Evolutionary conservation across 2,888 invertebrate genomes (phyloP), one percentile per base, ranked within the genome.

Genomic region (Agrotis exclamationis): DNA sequence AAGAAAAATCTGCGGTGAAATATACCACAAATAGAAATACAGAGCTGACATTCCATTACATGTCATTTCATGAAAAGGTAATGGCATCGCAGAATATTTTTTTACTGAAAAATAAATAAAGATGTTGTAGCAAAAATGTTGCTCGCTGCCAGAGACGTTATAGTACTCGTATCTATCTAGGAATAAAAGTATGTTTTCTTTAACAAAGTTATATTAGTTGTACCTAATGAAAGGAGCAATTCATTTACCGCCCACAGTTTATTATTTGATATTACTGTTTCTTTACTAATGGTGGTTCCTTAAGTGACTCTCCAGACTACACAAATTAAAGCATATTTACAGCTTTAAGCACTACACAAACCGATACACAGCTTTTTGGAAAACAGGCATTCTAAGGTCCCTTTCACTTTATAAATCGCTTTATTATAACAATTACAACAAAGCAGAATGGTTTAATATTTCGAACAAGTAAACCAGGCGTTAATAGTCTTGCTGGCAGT

Each of bases 401-500:
- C 56, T 56, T 33, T 33, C 33, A 20, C 33, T 56, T 56, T 56
- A n/a, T 33, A 50, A 69, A 56, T 68, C 44, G 14, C 44, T 50
- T 60, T 56, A n/a, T 77, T 50, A 56, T 20, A 45, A 69, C 14
- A 58, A 53, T 67, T 45, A 48, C 24, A 51, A 48, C 45, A 45
- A 58, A 20, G n/a, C 47, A 13, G 28, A 33, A 51, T 50, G 47
- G 53, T 65, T 28, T 65, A 33, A 63, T 53, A 80, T 76, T 77
- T 62, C 20, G 18, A 28, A 11, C 53, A 64, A 54, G 28, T 67
- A 62, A 80, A 76, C 67, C 54, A 63, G 54, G 33, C 47, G 47
- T 71, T 56, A 54, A 79, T 53, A 68, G 64, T 39, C 62, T 62
- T 20, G 39, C 57, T 63, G 63, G 51, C 66, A 71, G 63, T 63